Evolutionary conservation across 2,888 invertebrate genomes (phyloP).

Genomic region (Galeopsomyia nigrocyanea): DNA sequence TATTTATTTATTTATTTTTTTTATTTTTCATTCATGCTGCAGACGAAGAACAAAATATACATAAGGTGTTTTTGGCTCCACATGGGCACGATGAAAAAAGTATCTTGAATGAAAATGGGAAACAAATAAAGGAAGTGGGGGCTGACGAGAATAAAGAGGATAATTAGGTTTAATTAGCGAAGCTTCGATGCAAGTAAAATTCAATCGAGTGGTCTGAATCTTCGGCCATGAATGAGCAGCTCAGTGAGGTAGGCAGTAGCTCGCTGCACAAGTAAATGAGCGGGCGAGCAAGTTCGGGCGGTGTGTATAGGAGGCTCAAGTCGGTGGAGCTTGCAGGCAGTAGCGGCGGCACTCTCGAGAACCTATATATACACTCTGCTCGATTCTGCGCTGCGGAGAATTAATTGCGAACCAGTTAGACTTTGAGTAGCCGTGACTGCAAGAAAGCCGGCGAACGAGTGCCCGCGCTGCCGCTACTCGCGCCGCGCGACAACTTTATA

Average conservation of each 20-base stretch:
- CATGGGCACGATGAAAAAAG: too few relatives aligned
- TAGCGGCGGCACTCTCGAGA: neutral
- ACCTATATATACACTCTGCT: neutral
- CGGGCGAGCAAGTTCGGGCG: conserved; percentile 32
- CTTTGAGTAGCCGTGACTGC: conserved; percentile 54
- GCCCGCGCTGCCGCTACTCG: conserved; percentile 2
- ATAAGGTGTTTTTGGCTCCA: too few relatives aligned
- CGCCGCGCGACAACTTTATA: conserved; percentile 24
- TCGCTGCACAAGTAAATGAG: conserved; percentile 36
- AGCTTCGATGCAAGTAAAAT: too few relatives aligned
- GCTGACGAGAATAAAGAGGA: too few relatives aligned
- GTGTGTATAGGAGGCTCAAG: conserved; percentile 7
- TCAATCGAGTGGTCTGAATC: too few relatives aligned
- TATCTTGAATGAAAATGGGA: too few relatives aligned
- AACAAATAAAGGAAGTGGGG: too few relatives aligned
- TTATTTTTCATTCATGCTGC: too few relatives aligned
- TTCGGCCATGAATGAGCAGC: too few relatives aligned
- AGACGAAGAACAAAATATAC: too few relatives aligned
- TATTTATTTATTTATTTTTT: too few relatives aligned
- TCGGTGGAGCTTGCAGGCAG: conserved; percentile 28
- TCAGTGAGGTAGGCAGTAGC: neutral
- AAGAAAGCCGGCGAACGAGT: conserved; percentile 18
- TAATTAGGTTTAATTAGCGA: too few relatives aligned
- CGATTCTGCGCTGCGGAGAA: conserved; percentile 45
- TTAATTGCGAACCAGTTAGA: conserved; percentile 59